phyloP scores from a whole-genome alignment of 2,888 invertebrate genomes.

The Amphiduros pacificus region DNA sequence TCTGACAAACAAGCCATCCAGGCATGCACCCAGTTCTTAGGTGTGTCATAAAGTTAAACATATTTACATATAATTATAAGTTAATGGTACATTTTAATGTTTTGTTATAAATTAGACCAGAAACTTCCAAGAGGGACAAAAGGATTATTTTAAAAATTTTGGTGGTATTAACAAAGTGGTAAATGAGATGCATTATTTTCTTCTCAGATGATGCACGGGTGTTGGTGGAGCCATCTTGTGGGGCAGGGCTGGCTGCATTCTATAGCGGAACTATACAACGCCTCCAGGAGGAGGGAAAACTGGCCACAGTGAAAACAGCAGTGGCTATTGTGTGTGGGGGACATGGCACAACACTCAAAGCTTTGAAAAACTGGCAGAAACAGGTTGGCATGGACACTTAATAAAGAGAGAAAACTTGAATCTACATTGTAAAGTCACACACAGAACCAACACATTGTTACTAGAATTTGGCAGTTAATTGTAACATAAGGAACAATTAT shows the following conservation, averaged over 20 bases:
- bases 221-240: slow-evolving; percentile 63
- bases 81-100: background rate
- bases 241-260: slow-evolving; percentile 61
- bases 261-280: slow-evolving; percentile 55
- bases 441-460: no score
- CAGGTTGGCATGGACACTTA: no score
- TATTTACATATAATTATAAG: background rate
- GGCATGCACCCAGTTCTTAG: slow-evolving; percentile 59
- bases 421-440: no score
- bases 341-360: slow-evolving; percentile 65
- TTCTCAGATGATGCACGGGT: slow-evolving; percentile 61
- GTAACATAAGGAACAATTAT: no score
- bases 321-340: slow-evolving; percentile 65
- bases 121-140: no score
- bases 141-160: background rate
- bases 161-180: background rate
- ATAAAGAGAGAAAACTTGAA: no score
- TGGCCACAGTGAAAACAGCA: slow-evolving; percentile 45
- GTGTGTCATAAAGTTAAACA: slow-evolving; percentile 36
- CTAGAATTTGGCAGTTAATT: no score
- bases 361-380: slow-evolving; percentile 62
- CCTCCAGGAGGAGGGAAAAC: slow-evolving; percentile 45
- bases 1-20: slow-evolving; percentile 59
- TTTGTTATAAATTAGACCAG: background rate
- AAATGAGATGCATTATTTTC: background rate